Evolutionary conservation across 2,113 vertebrate genomes (phyloP), one percentile per base, ranked within the genome.

Genomic region (Fregata magnificens): DNA sequence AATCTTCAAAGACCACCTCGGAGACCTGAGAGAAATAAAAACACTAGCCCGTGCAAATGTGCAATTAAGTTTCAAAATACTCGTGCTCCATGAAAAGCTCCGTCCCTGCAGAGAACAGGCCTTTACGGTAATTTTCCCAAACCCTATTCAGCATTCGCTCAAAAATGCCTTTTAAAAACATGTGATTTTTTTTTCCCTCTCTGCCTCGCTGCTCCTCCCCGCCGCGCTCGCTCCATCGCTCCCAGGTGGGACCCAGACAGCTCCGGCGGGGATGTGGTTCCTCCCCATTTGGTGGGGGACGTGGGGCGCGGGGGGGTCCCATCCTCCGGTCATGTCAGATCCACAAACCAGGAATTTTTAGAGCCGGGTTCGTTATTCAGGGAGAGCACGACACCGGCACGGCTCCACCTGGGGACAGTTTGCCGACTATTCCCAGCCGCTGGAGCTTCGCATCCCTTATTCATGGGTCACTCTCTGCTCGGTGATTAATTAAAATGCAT

Each of bases 11-110:
- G 97, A 95, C 98, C 98, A 98, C 98, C 98, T 97, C 95, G 11
- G 97, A 97, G 98, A 98, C 97, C 96, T 94, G 90, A 96, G 97
- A 97, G 97, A 97, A 98, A 98, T 97, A 97, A 97, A 98, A 98
- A 98, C 98, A 98, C 96, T 97, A 97, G 97, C 97, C 98, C 76
- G 69, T 97, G 96, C 97, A 97, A 98, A 98, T 93, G 97, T 88
- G 97, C 98, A 98, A 98, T 98, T 98, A 98, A 97, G 96, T 98
- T 97, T 97, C 97, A 98, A 97, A 98, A 98, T 97, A 96, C 96
- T 97, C 40, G 67, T 93, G 97, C 96, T 97, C 96, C 95, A 93
- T 62, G 96, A 97, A 97, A 97, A 98, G 97, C 90, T 74, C 79
- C 79, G 66, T 96, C 96, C 98, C 98, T 58, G 74, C 70, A 62